Evolutionary conservation across 2,888 invertebrate species (phyloP).

Genomic region (Rhamnusium bicolor): DNA sequence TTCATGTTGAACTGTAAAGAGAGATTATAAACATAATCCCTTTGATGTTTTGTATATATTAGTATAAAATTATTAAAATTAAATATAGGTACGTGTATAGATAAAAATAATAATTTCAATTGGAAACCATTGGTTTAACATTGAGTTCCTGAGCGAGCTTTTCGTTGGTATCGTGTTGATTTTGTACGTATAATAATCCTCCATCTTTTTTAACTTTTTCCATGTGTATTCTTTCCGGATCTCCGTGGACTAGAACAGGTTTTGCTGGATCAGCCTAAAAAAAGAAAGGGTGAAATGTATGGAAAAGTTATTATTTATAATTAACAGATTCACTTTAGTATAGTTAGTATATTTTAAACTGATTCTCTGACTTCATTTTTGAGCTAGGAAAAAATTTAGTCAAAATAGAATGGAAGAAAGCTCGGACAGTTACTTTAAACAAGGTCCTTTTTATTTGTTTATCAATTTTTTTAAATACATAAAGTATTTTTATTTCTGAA

Average conservation of each 20-base stretch:
- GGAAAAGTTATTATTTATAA: too few species aligned
- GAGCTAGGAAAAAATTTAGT: too few species aligned
- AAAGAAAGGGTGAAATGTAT: constrained; percentile 64
- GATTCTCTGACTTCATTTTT: too few species aligned
- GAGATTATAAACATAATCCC: neutral
- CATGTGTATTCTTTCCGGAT: constrained; percentile 84
- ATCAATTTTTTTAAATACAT: too few species aligned
- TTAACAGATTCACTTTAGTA: neutral
- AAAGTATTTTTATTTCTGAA: too few species aligned
- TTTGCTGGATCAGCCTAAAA: constrained; percentile 71
- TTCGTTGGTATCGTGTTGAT: constrained; percentile 56
- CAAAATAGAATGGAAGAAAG: too few species aligned
- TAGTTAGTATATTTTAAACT: too few species aligned
- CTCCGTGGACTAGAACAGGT: constrained; percentile 88
- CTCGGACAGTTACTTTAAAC: too few species aligned
- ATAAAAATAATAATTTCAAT: neutral
- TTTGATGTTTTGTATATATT: neutral
- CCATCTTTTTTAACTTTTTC: constrained; percentile 79
- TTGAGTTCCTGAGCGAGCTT: constrained; percentile 52
- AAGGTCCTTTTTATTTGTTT: too few species aligned
- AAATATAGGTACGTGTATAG: neutral
- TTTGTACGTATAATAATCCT: constrained; percentile 74
- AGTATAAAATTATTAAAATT: neutral
- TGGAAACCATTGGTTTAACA: constrained; percentile 45
- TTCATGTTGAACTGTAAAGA: neutral